phyloP scores from a whole-genome alignment of 2,797 vertebrate genomes.

The Hemibagrus guttatus region DNA sequence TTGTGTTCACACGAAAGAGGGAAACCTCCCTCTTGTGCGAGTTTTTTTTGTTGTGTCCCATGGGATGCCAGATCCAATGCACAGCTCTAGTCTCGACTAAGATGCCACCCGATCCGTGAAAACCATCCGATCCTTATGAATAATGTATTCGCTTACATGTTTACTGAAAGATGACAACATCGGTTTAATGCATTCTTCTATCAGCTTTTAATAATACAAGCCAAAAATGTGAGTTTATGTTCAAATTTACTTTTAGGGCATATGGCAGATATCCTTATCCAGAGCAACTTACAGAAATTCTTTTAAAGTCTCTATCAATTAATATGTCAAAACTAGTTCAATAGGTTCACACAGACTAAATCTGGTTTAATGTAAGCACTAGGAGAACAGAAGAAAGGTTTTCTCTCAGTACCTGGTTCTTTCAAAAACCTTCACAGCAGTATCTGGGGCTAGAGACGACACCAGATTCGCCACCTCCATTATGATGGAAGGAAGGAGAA shows the following conservation, averaged over 20 bases:
- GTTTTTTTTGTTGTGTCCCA: neutral
- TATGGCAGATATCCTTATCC: too few relatives aligned
- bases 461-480: conserved; percentile 85
- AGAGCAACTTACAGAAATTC: too few relatives aligned
- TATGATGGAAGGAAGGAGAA: conserved; percentile 88
- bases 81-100: neutral
- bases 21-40: neutral
- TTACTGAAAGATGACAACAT: neutral
- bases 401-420: conserved; percentile 72
- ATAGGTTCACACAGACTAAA: too few relatives aligned
- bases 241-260: too few relatives aligned
- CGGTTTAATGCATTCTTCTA: neutral
- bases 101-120: neutral
- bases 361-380: neutral
- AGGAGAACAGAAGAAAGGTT: neutral
- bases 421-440: conserved; percentile 89
- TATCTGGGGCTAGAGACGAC: conserved; percentile 87
- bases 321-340: too few relatives aligned
- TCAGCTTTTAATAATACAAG: neutral
- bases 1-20: neutral
- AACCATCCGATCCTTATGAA: neutral
- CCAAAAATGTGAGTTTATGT: neutral
- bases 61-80: neutral
- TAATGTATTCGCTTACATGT: neutral
- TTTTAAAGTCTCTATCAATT: too few relatives aligned